Percentiles rank a stretch among this genome's conserved stretches.
These are phyloP conservation scores for Tuta absoluta DNA, from an alignment of 2,888 invertebrate genomes.

Conservation along the genomic window DNA sequence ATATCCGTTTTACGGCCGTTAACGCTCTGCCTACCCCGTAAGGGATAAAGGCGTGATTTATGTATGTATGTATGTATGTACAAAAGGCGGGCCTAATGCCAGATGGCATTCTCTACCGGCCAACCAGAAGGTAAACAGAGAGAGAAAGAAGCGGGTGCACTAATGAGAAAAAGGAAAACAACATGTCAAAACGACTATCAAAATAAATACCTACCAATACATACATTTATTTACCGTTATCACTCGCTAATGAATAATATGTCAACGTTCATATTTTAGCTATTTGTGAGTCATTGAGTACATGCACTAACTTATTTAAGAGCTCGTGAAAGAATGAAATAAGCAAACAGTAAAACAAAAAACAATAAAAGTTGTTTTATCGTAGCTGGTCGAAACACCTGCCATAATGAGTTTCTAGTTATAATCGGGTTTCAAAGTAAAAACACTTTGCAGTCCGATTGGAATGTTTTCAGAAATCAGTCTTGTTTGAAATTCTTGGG, in stretches of 20 bases:
- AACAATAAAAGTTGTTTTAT: constrained; percentile 71
- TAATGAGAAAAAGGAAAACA: no score
- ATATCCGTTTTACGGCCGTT: no score
- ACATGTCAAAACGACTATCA: no score
- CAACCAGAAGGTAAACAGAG: no score
- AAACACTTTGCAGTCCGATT: constrained; percentile 15
- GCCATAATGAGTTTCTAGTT: constrained; percentile 66
- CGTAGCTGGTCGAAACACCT: constrained; percentile 61
- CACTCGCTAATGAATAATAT: not conserved
- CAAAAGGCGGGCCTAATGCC: no score
- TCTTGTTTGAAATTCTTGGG: not conserved
- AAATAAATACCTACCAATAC: no score
- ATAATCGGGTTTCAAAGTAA: constrained; percentile 38
- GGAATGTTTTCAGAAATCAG: not conserved
- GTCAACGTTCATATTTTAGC: constrained; percentile 19
- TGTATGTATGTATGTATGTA: no score
- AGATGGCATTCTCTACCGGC: no score
- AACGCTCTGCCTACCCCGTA: no score
- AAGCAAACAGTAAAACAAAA: constrained; percentile 61
- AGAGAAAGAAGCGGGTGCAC: no score
- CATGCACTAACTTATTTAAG: constrained; percentile 45
- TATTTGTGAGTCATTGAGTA: constrained; percentile 34
- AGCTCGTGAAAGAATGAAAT: constrained; percentile 48
- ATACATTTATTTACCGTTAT: no score
- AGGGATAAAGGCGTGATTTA: no score